Percentiles rank a stretch among this genome's conserved stretches.
These are phyloP conservation scores for Dromas ardeola DNA, from an alignment of 2,113 vertebrate species.

Conservation along the genomic window DNA sequence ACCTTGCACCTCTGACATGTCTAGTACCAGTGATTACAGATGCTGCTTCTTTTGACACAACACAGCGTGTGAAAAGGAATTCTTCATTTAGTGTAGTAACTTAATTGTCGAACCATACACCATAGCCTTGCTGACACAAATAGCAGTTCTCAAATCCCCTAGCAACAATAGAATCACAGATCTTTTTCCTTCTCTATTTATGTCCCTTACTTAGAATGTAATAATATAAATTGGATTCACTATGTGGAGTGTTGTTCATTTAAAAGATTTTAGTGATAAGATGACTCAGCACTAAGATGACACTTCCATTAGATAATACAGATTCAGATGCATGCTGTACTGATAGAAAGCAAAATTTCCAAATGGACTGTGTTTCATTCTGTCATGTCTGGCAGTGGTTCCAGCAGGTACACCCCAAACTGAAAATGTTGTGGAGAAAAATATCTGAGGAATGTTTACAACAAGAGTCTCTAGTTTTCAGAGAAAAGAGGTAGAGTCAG, in stretches of 20 bases:
- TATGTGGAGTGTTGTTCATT: background rate
- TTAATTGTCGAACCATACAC: background rate
- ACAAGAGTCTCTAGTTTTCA: background rate
- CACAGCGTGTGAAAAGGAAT: background rate
- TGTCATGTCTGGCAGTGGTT: background rate
- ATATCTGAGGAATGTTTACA: too few relatives aligned
- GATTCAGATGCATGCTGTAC: accelerated
- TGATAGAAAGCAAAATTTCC: background rate
- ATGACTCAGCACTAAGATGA: background rate
- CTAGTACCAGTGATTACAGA: background rate
- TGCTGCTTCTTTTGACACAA: background rate
- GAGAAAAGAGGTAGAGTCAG: background rate
- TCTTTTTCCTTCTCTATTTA: background rate
- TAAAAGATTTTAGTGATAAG: background rate
- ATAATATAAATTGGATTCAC: background rate
- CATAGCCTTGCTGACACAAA: background rate
- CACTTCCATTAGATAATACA: background rate
- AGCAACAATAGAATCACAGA: background rate
- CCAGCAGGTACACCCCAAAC: background rate
- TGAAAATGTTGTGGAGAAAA: background rate
- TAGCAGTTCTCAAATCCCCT: background rate
- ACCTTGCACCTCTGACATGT: background rate
- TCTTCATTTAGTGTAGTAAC: background rate
- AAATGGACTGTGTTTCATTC: background rate
- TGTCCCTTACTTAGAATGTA: background rate